Base-by-base conservation (phyloP, 2,888 invertebrate species). In the Hartigia nigra region DNA sequence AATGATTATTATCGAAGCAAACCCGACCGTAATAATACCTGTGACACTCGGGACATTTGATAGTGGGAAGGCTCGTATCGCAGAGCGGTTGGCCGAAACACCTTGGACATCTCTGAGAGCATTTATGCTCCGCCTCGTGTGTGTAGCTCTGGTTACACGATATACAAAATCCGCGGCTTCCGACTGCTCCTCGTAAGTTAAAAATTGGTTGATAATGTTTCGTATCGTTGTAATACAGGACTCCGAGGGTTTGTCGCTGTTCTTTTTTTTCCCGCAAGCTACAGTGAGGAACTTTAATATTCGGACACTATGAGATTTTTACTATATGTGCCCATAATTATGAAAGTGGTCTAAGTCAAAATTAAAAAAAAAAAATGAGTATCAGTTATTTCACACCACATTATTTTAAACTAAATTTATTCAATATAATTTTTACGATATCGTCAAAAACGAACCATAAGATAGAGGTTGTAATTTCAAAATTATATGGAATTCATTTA, bases 381-480 rank as follows among this genome's bases (percentile, higher is more conserved):
- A n/a, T n/a, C n/a, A n/a, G n/a, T n/a, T n/a, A n/a, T n/a, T n/a
- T n/a, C n/a, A n/a, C n/a, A n/a, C n/a, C n/a, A n/a, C n/a, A n/a
- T n/a, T n/a, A 77, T 79, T 79, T 79, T 79, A 79, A 77, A 79
- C 77, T 79, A 79, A 79, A 79, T 77, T 79, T 74, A 79, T 76
- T 76, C 76, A 70, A 76, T 76, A 70, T 69, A 76, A 76, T 76
- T 76, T 76, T 76, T 76, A 70, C 76, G 76, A 76, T 75, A 77
- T 79, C 69, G 77, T 77, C 70, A 75, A 39, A 75, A 79, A 77
- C 77, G 79, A 79, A 79, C 75, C 79, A 23, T 79, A 75, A 75
- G 79, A 77, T 79, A 79, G 75, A 77, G 35, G 79, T 77, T 79
- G 77, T 79, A 77, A 79, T 79, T 79, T 34, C 77, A 77, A 75